Conservation (phyloP, 2,888 invertebrate species). For the Drosophila mimica region DNA sequence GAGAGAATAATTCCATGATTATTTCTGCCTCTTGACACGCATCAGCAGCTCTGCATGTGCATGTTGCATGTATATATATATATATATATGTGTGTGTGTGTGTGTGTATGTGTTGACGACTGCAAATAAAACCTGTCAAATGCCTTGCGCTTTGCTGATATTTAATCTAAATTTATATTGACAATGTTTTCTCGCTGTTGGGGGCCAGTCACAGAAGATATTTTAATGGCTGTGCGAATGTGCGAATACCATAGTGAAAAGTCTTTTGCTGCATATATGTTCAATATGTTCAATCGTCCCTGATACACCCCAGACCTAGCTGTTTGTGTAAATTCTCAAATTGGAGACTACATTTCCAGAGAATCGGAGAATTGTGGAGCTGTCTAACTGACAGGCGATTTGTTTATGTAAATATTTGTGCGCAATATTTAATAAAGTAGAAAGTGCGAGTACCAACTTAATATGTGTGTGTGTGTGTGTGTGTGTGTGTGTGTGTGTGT, state of each 20-base stretch:
- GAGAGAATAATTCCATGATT: conserved; percentile 17
- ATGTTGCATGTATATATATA: background rate
- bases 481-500: background rate
- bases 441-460: conserved; percentile 6
- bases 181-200: conserved; percentile 27
- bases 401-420: conserved; percentile 40
- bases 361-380: conserved; percentile 1
- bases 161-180: conserved; percentile 59
- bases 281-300: background rate
- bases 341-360: conserved; percentile 19
- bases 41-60: conserved; percentile 39
- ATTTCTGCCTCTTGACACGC: conserved; percentile 46
- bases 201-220: conserved; percentile 13
- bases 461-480: too few species aligned
- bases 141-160: conserved; percentile 52
- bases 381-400: conserved; percentile 23
- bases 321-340: conserved; percentile 1
- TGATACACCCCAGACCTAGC: background rate
- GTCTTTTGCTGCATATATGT: conserved; percentile 18
- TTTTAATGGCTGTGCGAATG: background rate
- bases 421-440: conserved; percentile 9
- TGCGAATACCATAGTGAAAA: background rate
- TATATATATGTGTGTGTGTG: conserved; percentile 2
- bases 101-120: conserved; percentile 1
- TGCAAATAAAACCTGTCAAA: conserved; percentile 56